Conservation (phyloP, 2,797 vertebrate genomes). For the Xyrichtys novacula region DNA sequence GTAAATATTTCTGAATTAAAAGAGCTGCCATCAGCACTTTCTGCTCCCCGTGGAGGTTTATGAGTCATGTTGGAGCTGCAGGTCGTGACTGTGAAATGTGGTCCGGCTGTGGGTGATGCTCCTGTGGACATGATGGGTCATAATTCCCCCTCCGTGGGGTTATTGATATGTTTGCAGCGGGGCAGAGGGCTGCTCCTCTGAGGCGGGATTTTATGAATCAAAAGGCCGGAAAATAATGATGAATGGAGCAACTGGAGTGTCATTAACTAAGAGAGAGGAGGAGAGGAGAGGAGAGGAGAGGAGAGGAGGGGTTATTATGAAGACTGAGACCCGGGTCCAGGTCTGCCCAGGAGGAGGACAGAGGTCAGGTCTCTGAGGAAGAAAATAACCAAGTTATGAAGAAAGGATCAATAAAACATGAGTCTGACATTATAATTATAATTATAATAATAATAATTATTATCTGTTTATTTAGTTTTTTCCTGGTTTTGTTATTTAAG, state of each 20-base stretch:
- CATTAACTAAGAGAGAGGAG: not conserved
- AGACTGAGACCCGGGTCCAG: not conserved
- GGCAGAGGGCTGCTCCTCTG: slow-evolving; percentile 40
- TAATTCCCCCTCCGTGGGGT: slow-evolving; percentile 1
- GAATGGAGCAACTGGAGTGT: not conserved
- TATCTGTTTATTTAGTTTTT: too few relatives aligned
- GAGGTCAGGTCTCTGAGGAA: too few relatives aligned
- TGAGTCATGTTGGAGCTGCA: slow-evolving; percentile 19
- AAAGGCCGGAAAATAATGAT: slow-evolving; percentile 38
- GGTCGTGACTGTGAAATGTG: slow-evolving; percentile 20
- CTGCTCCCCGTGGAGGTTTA: not conserved
- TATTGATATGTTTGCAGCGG: slow-evolving; percentile 74
- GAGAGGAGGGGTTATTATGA: too few relatives aligned
- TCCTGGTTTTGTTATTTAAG: too few relatives aligned
- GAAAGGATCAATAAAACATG: too few relatives aligned
- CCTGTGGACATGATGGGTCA: slow-evolving; percentile 5
- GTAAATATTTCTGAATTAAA: slow-evolving; percentile 61
- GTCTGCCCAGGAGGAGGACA: too few relatives aligned
- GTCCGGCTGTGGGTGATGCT: not conserved
- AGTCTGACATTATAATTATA: too few relatives aligned
- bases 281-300: not conserved
- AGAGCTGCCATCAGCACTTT: slow-evolving; percentile 21
- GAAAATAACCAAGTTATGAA: too few relatives aligned
- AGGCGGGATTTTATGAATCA: slow-evolving; percentile 62
- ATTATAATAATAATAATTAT: too few relatives aligned